These are phyloP conservation scores for Platycheirus albimanus DNA, from an alignment of 2,888 invertebrate species.

Conservation along the genomic window DNA sequence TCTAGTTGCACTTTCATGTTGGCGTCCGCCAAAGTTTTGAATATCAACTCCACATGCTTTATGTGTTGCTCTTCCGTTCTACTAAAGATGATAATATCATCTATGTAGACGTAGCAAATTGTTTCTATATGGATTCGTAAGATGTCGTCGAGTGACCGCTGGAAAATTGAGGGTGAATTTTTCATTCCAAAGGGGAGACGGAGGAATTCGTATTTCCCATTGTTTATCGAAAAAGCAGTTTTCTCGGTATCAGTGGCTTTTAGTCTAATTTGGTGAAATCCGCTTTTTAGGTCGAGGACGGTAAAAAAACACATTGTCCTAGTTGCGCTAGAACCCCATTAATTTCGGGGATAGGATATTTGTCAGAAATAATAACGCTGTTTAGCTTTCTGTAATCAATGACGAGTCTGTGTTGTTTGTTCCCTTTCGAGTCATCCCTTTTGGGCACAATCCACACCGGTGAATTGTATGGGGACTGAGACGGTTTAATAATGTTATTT, in stretches of 20 bases:
- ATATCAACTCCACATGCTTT: slow-evolving; percentile 18
- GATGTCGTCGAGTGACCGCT: neutral
- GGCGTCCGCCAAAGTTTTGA: slow-evolving; percentile 33
- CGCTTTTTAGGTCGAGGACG: slow-evolving; percentile 57
- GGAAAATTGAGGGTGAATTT: neutral
- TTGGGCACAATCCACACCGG: neutral
- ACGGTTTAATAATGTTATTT: slow-evolving; percentile 8
- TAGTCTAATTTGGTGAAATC: slow-evolving; percentile 64
- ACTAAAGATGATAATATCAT: slow-evolving; percentile 51
- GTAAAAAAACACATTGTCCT: slow-evolving; percentile 38
- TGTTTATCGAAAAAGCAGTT: too few relatives aligned
- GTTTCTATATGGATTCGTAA: neutral
- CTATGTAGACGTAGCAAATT: slow-evolving; percentile 44
- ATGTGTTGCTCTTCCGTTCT: slow-evolving; percentile 35
- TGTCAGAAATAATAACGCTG: slow-evolving; percentile 39
- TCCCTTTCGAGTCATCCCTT: neutral
- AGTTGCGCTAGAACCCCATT: slow-evolving; percentile 53
- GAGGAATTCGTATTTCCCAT: neutral
- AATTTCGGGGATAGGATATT: slow-evolving; percentile 55
- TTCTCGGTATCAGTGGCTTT: slow-evolving; percentile 47
- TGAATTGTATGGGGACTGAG: neutral
- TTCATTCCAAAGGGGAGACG: neutral
- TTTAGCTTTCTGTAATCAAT: slow-evolving; percentile 34
- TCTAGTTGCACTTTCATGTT: slow-evolving; percentile 50
- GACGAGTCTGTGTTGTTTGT: neutral